These are phyloP conservation scores for Dicrostonyx torquatus DNA, from an alignment of 2,797 vertebrate species.

Conservation along the genomic window DNA sequence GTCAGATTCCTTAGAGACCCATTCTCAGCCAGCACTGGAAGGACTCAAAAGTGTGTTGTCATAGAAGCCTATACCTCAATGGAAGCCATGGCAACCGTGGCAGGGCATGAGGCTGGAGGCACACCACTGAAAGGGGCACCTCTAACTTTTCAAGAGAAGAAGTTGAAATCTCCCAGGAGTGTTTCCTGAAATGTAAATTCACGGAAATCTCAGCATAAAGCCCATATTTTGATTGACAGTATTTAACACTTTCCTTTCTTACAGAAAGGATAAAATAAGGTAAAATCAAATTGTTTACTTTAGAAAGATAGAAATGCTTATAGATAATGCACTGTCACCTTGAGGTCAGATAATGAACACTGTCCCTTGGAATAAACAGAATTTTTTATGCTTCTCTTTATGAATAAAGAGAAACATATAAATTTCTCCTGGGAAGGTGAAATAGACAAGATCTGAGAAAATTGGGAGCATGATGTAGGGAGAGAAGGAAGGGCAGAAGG, in stretches of 20 bases:
- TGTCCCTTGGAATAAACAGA: constrained; percentile 45
- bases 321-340: constrained; percentile 55
- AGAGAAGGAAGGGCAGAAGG: too few species aligned
- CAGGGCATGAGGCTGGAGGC: constrained; percentile 66
- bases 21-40: constrained; percentile 80
- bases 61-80: constrained; percentile 65
- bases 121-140: constrained; percentile 76
- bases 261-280: constrained; percentile 35
- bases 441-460: too few species aligned
- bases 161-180: constrained; percentile 81
- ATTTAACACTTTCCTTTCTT: constrained; percentile 80
- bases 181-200: constrained; percentile 85
- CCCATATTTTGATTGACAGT: constrained; percentile 72
- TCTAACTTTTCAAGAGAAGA: constrained; percentile 83
- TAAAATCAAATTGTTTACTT: constrained; percentile 1
- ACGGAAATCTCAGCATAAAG: constrained; percentile 83
- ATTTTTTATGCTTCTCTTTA: neutral
- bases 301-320: constrained; percentile 38
- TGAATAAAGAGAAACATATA: too few species aligned
- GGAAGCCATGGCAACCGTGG: constrained; percentile 16
- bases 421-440: too few species aligned
- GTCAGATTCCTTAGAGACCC: constrained; percentile 78
- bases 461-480: too few species aligned
- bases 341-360: constrained; percentile 53
- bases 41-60: constrained; percentile 79